phyloP scores from a whole-genome alignment of 2,888 invertebrate genomes.

The Hemithea aestivaria region DNA sequence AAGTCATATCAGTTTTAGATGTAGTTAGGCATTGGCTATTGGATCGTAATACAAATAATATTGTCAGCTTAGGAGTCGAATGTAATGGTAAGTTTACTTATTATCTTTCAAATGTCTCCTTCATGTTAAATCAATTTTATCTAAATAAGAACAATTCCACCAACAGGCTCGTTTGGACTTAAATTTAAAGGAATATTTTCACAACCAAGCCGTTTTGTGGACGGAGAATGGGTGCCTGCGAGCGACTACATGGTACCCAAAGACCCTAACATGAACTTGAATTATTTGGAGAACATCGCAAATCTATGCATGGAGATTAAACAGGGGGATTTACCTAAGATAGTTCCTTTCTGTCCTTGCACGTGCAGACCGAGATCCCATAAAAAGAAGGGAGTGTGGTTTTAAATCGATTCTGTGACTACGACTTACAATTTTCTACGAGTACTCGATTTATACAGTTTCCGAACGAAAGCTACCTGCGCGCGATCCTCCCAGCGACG shows the following conservation, averaged over 20 bases:
- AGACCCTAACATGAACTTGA: constrained; percentile 54
- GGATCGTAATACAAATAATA: constrained; percentile 48
- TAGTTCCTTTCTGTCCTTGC: constrained; percentile 43
- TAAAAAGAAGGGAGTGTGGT: constrained; percentile 37
- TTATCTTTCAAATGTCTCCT: too few species aligned
- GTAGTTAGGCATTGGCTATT: constrained; percentile 74
- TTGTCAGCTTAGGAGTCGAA: constrained; percentile 74
- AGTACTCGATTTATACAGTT: constrained; percentile 22
- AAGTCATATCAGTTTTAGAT: constrained; percentile 61
- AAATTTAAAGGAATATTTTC: constrained; percentile 75
- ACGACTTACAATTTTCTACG: background rate
- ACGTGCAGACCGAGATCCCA: constrained; percentile 38
- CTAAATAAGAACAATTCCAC: too few species aligned
- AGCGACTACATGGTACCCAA: constrained; percentile 50
- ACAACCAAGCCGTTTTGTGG: constrained; percentile 70
- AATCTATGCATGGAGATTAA: constrained; percentile 40
- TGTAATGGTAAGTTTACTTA: constrained; percentile 66
- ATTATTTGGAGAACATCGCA: constrained; percentile 57
- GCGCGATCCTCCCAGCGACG: constrained; percentile 12
- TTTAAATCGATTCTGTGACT: constrained; percentile 13
- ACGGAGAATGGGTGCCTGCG: constrained; percentile 69
- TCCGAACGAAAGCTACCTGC: constrained; percentile 26
- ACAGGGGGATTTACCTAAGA: constrained; percentile 43
- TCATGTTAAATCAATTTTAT: too few species aligned
- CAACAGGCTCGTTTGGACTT: constrained; percentile 74